phyloP scores from a whole-genome alignment of 2,113 vertebrate genomes.

The Oryctolagus cuniculus region DNA sequence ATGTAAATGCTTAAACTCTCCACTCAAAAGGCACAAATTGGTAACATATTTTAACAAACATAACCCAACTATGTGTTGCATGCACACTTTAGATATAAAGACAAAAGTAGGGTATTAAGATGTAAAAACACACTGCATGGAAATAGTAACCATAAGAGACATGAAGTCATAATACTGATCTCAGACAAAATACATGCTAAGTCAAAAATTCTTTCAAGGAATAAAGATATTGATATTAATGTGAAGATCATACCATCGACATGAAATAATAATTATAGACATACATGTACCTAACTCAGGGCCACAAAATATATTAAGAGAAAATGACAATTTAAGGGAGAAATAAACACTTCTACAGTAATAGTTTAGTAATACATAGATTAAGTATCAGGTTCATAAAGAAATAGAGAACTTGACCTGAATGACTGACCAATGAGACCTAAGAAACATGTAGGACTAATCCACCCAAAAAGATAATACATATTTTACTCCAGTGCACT shows the following conservation, averaged over 20 bases:
- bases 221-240: background rate
- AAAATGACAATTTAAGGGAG: background rate
- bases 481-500: background rate
- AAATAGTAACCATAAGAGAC: background rate
- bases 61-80: background rate
- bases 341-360: background rate
- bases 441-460: background rate
- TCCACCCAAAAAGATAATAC: background rate
- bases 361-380: background rate
- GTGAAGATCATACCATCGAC: background rate
- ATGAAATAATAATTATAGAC: background rate
- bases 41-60: background rate
- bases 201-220: background rate
- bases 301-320: background rate
- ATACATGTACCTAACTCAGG: background rate
- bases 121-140: background rate
- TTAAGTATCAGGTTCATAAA: background rate
- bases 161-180: background rate
- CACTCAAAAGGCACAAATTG: background rate
- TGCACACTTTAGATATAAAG: background rate
- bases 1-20: conserved; percentile 1
- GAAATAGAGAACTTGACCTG: background rate
- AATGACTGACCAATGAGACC: background rate
- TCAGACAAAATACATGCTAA: background rate
- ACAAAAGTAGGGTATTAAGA: background rate